Base-by-base conservation (phyloP, 2,888 invertebrate species). In the Eubasilissa splendida region DNA sequence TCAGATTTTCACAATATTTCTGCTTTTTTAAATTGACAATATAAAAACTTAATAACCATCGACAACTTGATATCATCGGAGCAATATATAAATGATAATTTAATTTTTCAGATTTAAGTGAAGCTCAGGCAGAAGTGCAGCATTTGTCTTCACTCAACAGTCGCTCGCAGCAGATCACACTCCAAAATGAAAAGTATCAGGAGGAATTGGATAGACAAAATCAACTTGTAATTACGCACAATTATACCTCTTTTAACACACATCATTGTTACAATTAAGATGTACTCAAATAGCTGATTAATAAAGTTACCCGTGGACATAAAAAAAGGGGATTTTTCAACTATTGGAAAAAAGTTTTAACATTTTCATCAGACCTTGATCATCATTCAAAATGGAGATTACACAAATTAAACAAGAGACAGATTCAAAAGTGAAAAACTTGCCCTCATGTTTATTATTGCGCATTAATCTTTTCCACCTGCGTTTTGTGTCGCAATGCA, bases 161-260 rank as follows among this genome's bases (percentile, higher is more conserved):
- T 8, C 84, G 84, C 10, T 83, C 85, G 5, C 85, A 85, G 42
- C 80, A 86, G 50, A 84, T 86, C 75, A 58, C 73, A 14, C 42
- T 80, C 14, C 76, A 86, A 71, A 84, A 87, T 54, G 90, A 91
- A 31, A 90, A 89, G 84, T 85, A 91, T 14, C 90, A 90, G 79
- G 92, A 92, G 53, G 91, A 92, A 76, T 86, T 89, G 11, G 91
- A 92, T 71, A 90, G 90, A 85, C 88, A 91, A 81, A 88, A 90
- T 63, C 86, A 85, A 73, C 88, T 89, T 87, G 90, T 90, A 86
- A 4, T 63, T 14, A 63, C 5, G 3, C 14, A 63, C 4, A 12
- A 63, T 14, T 31, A 65, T 14, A 8, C 12, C 22, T 12, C 4
- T 65, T 42, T 31, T 22, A 65, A 42, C 42, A 0, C 9, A 3